phyloP scores from a whole-genome alignment of 2,797 vertebrate species.

The Siniperca scherzeri region DNA sequence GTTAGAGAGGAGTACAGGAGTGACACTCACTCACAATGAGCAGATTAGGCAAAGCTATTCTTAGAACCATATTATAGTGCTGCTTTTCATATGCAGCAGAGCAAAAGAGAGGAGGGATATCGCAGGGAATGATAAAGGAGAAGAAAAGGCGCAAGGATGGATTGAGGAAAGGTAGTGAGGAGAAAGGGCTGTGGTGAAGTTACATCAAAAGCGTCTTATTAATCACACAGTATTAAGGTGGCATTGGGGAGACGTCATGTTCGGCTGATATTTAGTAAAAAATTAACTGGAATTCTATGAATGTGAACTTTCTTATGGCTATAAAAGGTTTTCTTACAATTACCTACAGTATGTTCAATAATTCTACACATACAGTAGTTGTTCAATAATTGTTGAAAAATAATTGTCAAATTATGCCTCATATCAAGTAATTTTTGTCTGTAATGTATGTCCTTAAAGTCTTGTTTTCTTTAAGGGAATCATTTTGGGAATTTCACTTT shows the following conservation, averaged over 20 bases:
- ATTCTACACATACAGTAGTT: neutral
- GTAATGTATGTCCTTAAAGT: too few species aligned
- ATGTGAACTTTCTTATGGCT: neutral
- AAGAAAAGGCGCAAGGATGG: slow-evolving; percentile 29
- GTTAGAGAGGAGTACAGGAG: slow-evolving; percentile 37
- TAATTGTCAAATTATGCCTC: too few species aligned
- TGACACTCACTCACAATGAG: slow-evolving; percentile 58
- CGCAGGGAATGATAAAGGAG: slow-evolving; percentile 50
- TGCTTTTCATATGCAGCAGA: slow-evolving; percentile 63
- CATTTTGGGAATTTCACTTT: neutral
- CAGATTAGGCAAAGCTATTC: slow-evolving; percentile 73
- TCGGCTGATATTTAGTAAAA: neutral
- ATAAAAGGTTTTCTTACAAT: slow-evolving; percentile 1
- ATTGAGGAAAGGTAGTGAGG: slow-evolving; percentile 27
- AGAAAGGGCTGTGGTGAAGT: slow-evolving; percentile 4
- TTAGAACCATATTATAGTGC: slow-evolving; percentile 61
- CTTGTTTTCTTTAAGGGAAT: too few species aligned
- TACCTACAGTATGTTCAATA: neutral
- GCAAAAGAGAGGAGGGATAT: slow-evolving; percentile 30
- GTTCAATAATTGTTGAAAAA: too few species aligned
- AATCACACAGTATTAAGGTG: slow-evolving; percentile 24
- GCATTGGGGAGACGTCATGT: neutral
- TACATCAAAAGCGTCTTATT: slow-evolving; percentile 43
- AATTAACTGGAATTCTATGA: neutral
- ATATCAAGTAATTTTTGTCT: too few species aligned